These are phyloP conservation scores for Zele albiditarsus DNA, from an alignment of 2,888 invertebrate genomes.

Conservation along the genomic window DNA sequence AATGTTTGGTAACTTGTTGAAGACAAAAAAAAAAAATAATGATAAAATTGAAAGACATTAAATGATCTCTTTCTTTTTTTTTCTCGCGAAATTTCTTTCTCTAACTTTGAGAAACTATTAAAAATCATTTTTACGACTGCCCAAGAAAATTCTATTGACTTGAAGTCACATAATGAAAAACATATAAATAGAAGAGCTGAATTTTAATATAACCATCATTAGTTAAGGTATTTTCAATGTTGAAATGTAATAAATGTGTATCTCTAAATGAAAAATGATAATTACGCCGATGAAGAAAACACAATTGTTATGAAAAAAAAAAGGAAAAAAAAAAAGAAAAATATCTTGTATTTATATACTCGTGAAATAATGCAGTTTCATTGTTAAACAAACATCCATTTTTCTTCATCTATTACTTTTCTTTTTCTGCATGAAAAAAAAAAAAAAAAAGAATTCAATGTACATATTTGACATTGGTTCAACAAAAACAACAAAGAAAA, in stretches of 20 bases:
- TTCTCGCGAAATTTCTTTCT: too few species aligned
- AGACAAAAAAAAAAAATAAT: conserved; percentile 1
- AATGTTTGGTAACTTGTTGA: conserved; percentile 33
- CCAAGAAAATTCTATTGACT: not conserved
- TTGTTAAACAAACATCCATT: not conserved
- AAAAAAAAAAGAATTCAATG: not conserved
- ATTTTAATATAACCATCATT: not conserved
- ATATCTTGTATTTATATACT: not conserved
- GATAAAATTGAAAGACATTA: not conserved
- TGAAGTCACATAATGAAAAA: not conserved
- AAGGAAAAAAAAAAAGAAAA: too few species aligned
- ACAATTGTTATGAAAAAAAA: not conserved
- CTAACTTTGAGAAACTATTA: not conserved
- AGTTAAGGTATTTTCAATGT: not conserved
- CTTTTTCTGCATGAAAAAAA: not conserved
- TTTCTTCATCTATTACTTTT: not conserved
- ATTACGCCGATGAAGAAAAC: not conserved
- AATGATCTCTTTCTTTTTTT: too few species aligned
- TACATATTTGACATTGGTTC: not conserved
- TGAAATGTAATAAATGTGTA: not conserved
- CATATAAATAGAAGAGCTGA: not conserved
- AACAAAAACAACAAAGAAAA: conserved; percentile 34
- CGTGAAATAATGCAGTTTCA: not conserved
- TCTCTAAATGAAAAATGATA: not conserved
- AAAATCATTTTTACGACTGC: not conserved